Percentiles rank a stretch among this genome's conserved stretches.
phyloP scores from a whole-genome alignment of 2,797 vertebrate genomes.

The Geotrypetes seraphini region DNA sequence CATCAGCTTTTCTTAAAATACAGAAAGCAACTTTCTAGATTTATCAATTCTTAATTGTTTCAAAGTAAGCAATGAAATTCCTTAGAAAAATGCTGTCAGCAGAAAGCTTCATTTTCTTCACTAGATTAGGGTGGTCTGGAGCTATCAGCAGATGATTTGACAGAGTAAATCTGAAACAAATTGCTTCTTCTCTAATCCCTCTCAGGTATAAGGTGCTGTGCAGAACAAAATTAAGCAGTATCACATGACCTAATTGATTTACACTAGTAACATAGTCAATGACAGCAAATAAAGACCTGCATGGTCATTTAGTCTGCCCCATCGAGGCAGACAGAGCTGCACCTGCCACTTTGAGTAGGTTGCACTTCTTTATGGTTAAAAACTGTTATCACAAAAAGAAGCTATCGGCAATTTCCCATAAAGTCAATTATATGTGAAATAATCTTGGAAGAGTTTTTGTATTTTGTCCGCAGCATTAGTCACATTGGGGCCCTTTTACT shows the following conservation, averaged over 20 bases:
- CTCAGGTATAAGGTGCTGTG: constrained; percentile 16
- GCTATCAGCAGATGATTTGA: constrained; percentile 42
- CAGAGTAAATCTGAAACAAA: constrained; percentile 62
- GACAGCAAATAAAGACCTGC: too few relatives aligned
- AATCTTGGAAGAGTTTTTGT: too few relatives aligned
- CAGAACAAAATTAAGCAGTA: constrained; percentile 27
- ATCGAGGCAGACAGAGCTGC: too few relatives aligned
- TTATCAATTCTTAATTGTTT: constrained; percentile 7
- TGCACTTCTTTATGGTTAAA: too few relatives aligned
- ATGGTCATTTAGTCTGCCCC: too few relatives aligned
- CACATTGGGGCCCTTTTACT: too few relatives aligned
- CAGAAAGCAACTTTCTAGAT: constrained; percentile 11
- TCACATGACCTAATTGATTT: constrained; percentile 17
- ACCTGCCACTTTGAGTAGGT: too few relatives aligned
- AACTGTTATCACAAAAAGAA: too few relatives aligned
- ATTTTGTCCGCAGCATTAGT: too few relatives aligned
- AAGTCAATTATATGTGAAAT: too few relatives aligned
- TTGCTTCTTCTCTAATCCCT: constrained; percentile 45
- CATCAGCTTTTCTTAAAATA: neutral
- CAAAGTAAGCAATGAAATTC: constrained; percentile 28
- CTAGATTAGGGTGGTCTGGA: constrained; percentile 48
- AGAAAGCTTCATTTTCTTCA: constrained; percentile 35
- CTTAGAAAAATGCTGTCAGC: constrained; percentile 42
- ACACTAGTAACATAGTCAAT: too few relatives aligned
- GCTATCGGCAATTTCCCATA: too few relatives aligned